These are phyloP conservation scores for Choloepus hoffmanni DNA, from an alignment of 2,113 vertebrate species.

Conservation along the genomic window DNA sequence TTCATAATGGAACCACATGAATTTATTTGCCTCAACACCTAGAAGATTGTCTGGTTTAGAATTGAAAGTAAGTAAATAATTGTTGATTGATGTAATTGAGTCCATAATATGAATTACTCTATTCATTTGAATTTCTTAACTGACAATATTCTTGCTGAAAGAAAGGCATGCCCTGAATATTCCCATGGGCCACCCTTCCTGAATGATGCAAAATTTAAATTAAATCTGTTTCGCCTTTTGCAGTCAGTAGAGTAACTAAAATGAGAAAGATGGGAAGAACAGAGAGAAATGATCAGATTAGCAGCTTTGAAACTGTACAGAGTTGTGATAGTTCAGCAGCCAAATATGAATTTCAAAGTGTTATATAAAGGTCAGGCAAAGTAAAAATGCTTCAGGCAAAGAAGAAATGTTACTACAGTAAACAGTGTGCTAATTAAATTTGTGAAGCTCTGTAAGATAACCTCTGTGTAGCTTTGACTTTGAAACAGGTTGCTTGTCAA, in stretches of 20 bases:
- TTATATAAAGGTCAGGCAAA: conserved; percentile 74
- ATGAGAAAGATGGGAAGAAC: conserved; percentile 64
- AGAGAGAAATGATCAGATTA: conserved; percentile 75
- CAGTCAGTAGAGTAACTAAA: conserved; percentile 38
- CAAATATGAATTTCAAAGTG: conserved; percentile 76
- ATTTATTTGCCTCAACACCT: neutral
- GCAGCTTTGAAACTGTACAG: conserved; percentile 59
- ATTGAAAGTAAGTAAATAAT: conserved; percentile 22
- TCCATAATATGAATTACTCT: conserved; percentile 40
- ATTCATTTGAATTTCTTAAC: conserved; percentile 60
- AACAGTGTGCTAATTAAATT: conserved; percentile 73
- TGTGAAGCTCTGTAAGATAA: conserved; percentile 60
- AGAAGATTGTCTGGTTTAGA: neutral
- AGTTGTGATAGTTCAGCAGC: conserved; percentile 49
- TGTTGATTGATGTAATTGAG: conserved; percentile 39
- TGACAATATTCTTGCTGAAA: conserved; percentile 49
- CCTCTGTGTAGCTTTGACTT: conserved; percentile 68
- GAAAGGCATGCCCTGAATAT: conserved; percentile 45
- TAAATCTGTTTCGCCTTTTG: conserved; percentile 66
- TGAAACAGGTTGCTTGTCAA: conserved; percentile 65
- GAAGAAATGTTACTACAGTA: conserved; percentile 68
- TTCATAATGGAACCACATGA: neutral
- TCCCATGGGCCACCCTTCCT: conserved; percentile 36
- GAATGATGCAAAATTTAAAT: conserved; percentile 68
- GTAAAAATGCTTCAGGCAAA: conserved; percentile 59